Conservation (phyloP, 2,113 vertebrate genomes). For the Plecotus auritus region DNA sequence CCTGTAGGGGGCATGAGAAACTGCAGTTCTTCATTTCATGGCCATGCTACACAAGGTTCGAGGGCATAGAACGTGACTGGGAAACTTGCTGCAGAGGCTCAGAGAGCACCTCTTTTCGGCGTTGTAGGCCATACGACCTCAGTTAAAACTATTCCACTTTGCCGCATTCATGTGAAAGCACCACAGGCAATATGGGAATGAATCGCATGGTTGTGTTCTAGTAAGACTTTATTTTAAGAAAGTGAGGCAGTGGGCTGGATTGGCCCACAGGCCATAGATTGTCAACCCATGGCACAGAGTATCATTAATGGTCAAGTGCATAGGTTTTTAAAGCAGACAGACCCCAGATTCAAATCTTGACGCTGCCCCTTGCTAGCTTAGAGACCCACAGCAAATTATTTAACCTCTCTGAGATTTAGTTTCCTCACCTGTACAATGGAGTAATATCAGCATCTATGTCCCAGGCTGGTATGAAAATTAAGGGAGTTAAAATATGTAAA, state of each 20-base stretch:
- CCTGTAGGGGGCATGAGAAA: not conserved
- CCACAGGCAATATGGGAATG: not conserved
- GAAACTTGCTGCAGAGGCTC: not conserved
- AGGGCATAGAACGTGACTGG: fast-evolving
- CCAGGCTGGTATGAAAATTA: not conserved
- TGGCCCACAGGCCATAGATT: not conserved
- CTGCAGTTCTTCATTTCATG: fast-evolving
- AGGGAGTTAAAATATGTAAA: not conserved
- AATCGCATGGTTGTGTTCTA: not conserved
- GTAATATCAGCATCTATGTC: not conserved
- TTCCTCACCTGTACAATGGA: not conserved
- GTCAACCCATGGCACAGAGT: not conserved
- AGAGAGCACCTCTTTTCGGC: not conserved
- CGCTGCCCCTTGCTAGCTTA: not conserved
- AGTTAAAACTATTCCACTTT: no score
- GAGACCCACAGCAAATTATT: not conserved
- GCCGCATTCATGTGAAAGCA: no score
- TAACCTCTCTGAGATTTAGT: not conserved
- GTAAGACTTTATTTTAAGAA: not conserved
- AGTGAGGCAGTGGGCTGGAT: not conserved
- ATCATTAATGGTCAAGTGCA: not conserved
- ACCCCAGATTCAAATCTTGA: not conserved
- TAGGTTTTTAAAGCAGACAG: not conserved
- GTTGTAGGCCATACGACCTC: fast-evolving
- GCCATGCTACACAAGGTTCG: not conserved